Conservation (phyloP, 2,797 vertebrate species). For the Fistularia commersonii region DNA sequence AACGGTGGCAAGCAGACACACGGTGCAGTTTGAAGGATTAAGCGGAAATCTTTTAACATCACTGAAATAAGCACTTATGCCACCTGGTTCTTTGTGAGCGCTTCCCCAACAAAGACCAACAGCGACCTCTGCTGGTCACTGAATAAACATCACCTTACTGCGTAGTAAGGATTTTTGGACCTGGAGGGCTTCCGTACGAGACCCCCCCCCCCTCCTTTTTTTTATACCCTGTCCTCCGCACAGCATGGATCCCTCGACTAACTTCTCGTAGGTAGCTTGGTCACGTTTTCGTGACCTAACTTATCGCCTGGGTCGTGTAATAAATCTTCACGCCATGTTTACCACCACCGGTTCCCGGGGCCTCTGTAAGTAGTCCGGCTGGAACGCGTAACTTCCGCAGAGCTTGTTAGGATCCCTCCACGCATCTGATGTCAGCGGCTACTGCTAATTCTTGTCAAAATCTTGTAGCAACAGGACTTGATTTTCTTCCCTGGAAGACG, state of each 20-base stretch:
- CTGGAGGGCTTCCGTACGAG: slow-evolving; percentile 27
- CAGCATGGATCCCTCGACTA: slow-evolving; percentile 48
- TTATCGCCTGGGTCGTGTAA: too few species aligned
- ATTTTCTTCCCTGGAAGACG: too few species aligned
- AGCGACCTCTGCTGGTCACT: slow-evolving; percentile 23
- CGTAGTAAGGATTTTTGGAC: slow-evolving; percentile 6
- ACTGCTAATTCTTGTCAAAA: background rate
- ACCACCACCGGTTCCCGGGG: slow-evolving; percentile 76
- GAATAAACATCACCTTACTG: fast-evolving
- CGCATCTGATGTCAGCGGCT: slow-evolving; percentile 5
- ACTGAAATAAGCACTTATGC: too few species aligned
- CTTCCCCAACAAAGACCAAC: slow-evolving; percentile 5
- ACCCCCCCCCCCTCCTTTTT: background rate
- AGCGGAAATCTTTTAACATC: too few species aligned
- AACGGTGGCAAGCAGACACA: too few species aligned
- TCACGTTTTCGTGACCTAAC: slow-evolving; percentile 9
- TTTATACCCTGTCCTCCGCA: background rate
- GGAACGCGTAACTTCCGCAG: background rate
- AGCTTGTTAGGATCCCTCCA: slow-evolving; percentile 1
- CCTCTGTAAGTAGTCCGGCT: slow-evolving; percentile 70
- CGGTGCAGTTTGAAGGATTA: too few species aligned
- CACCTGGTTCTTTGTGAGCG: too few species aligned
- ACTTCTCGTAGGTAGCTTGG: slow-evolving; percentile 48
- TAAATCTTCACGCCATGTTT: slow-evolving; percentile 62
- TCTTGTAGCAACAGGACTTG: too few species aligned